phyloP scores from a whole-genome alignment of 2,888 invertebrate genomes.

The Pegoplata infirma region DNA sequence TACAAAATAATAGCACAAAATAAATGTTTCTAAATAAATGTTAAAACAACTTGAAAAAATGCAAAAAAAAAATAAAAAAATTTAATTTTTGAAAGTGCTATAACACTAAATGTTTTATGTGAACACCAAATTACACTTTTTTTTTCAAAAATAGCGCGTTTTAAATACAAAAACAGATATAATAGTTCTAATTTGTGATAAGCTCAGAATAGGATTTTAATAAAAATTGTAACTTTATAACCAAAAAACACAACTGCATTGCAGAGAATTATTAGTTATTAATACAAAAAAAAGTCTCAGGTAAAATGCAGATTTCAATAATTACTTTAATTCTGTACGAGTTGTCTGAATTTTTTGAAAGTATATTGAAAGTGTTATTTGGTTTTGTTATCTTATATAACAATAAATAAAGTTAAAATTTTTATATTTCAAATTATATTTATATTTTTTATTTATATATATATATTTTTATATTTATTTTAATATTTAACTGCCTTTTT shows the following conservation, averaged over 20 bases:
- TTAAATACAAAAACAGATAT: neutral
- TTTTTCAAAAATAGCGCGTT: slow-evolving; percentile 28
- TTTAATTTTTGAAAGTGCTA: slow-evolving; percentile 14
- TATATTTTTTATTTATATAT: no score
- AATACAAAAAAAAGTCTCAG: slow-evolving; percentile 27
- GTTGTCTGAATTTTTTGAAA: slow-evolving; percentile 73
- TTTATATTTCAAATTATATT: slow-evolving; percentile 28
- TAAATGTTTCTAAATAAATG: neutral
- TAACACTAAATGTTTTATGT: slow-evolving; percentile 54
- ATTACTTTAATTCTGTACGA: slow-evolving; percentile 74
- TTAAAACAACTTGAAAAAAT: neutral
- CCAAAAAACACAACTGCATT: slow-evolving; percentile 75
- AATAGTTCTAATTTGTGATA: slow-evolving; percentile 71
- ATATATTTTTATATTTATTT: slow-evolving; percentile 17
- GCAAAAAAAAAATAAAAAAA: no score
- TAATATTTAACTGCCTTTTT: slow-evolving; percentile 26
- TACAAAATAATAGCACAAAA: neutral
- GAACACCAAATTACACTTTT: slow-evolving; percentile 44
- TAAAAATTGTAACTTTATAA: slow-evolving; percentile 69
- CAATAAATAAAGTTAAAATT: slow-evolving; percentile 31
- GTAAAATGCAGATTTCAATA: slow-evolving; percentile 74
- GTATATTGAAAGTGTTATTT: slow-evolving; percentile 71
- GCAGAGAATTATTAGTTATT: slow-evolving; percentile 61
- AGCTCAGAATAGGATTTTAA: slow-evolving; percentile 57
- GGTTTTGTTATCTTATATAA: slow-evolving; percentile 50